A percentile compares a stretch with the other conserved stretches of the same genome.
phyloP scores from a whole-genome alignment of 2,113 vertebrate species.

The Pithys albifrons region DNA sequence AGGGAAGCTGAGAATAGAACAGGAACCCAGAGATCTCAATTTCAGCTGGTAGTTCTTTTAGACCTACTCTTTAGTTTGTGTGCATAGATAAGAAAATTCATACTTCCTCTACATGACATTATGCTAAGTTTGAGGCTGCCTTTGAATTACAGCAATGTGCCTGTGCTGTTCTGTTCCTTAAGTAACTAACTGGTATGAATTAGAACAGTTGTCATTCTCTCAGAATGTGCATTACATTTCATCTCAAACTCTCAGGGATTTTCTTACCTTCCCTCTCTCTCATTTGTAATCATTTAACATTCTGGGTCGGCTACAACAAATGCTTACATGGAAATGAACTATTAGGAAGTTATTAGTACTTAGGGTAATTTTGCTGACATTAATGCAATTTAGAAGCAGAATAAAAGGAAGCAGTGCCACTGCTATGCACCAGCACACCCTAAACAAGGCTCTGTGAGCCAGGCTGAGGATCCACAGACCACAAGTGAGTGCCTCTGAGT shows the following conservation, averaged over 20 bases:
- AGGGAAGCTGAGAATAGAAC: neutral
- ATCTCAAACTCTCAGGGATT: neutral
- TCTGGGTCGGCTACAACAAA: constrained; percentile 1
- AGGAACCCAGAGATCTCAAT: neutral
- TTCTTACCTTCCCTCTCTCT: constrained; percentile 6
- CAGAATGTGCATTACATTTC: neutral
- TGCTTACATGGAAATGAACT: constrained; percentile 25
- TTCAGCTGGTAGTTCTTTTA: neutral
- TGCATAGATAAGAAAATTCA: neutral
- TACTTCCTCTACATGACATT: neutral
- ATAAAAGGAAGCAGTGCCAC: constrained; percentile 33
- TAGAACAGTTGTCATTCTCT: neutral
- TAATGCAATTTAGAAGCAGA: constrained; percentile 51
- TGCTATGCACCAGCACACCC: neutral
- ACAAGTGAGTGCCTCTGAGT: neutral
- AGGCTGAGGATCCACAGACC: constrained; percentile 10
- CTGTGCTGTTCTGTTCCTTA: neutral
- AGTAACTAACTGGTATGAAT: neutral
- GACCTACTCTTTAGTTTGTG: neutral
- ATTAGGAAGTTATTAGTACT: constrained; percentile 48
- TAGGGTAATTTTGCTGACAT: constrained; percentile 5
- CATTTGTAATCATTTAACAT: neutral
- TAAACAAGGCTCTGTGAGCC: neutral
- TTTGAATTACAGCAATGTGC: neutral
- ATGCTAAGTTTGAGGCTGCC: neutral